These are phyloP conservation scores for Fragum sueziense DNA, from an alignment of 2,888 invertebrate genomes.

Conservation along the genomic window DNA sequence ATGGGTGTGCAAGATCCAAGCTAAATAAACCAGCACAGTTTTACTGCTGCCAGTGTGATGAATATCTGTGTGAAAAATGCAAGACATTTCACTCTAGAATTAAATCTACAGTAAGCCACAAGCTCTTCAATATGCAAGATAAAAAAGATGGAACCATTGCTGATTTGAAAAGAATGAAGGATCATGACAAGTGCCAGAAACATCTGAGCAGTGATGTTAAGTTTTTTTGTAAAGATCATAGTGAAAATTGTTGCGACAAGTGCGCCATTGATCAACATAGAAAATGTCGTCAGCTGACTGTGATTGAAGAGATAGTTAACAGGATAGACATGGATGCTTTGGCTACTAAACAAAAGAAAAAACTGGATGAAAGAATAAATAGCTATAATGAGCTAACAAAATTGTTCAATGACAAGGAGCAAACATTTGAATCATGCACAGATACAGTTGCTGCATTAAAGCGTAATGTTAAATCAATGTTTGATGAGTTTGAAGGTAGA, in stretches of 20 bases:
- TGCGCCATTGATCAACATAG: neutral
- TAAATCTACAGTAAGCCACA: neutral
- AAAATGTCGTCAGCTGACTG: neutral
- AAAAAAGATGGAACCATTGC: neutral
- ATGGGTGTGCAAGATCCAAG: neutral
- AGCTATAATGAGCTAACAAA: neutral
- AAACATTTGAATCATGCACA: neutral
- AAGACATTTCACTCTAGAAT: neutral
- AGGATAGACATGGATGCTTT: too few relatives aligned
- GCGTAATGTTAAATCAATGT: neutral
- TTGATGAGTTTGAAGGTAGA: neutral
- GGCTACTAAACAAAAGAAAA: too few relatives aligned
- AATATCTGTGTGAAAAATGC: neutral
- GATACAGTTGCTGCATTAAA: neutral
- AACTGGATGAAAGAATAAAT: neutral
- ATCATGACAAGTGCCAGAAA: neutral
- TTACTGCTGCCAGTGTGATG: neutral
- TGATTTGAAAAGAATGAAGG: neutral
- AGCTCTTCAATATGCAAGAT: neutral
- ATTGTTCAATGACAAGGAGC: neutral
- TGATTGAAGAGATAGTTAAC: neutral
- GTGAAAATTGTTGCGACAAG: neutral
- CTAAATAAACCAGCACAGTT: neutral
- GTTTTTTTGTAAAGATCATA: neutral
- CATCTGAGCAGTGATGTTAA: neutral